Conservation (phyloP, 2,888 invertebrate genomes). For the Heliconius charithonia region DNA sequence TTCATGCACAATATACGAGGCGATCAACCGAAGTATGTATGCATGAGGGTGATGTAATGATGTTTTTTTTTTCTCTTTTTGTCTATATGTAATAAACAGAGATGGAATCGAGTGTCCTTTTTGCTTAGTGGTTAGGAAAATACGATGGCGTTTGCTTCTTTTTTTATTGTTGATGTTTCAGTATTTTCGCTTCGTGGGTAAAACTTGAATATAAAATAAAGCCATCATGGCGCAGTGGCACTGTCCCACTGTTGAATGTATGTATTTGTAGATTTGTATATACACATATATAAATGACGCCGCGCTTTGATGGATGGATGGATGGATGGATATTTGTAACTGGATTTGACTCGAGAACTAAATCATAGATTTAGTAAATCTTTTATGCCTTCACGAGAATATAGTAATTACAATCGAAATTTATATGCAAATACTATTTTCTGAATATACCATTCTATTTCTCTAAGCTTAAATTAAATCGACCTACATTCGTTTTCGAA, state of each 20-base stretch:
- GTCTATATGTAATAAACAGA: conserved; percentile 5
- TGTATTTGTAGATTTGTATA: too few relatives aligned
- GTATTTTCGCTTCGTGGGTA: conserved; percentile 1
- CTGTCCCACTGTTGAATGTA: too few relatives aligned
- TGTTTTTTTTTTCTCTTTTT: conserved; percentile 25
- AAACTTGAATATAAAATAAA: background rate
- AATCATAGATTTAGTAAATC: background rate
- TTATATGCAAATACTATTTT: background rate
- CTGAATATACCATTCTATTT: background rate
- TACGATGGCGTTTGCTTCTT: conserved; percentile 25
- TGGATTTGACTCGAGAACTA: too few relatives aligned
- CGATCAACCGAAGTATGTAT: conserved; percentile 37
- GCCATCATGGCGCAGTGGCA: background rate
- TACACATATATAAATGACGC: too few relatives aligned
- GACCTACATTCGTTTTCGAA: background rate
- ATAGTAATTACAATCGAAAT: background rate
- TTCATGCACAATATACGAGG: conserved; percentile 36
- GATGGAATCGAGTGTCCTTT: conserved; percentile 28
- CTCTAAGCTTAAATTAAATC: background rate
- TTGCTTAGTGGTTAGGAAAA: conserved; percentile 34
- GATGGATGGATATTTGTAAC: too few relatives aligned
- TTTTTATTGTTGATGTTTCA: conserved; percentile 20
- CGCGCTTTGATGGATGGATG: too few relatives aligned
- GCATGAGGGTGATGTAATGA: conserved; percentile 38
- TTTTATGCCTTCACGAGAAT: background rate